These are phyloP conservation scores for Standfussiana lucernea DNA, from an alignment of 2,888 invertebrate genomes.

Conservation along the genomic window DNA sequence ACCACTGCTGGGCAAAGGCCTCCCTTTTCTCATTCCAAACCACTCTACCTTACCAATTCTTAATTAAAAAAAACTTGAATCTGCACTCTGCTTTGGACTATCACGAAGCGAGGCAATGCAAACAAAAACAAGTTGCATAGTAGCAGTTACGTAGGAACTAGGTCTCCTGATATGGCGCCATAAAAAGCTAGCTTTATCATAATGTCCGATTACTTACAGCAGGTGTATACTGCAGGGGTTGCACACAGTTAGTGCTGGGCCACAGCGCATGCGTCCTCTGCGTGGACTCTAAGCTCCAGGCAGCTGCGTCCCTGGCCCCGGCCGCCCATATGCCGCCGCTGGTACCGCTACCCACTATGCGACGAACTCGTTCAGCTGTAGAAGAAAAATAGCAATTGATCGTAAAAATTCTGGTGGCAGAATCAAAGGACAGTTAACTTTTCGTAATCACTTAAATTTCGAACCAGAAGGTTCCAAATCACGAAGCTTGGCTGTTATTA, in stretches of 20 bases:
- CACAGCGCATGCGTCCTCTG: constrained; percentile 87
- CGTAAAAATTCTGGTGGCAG: no score
- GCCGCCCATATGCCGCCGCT: constrained; percentile 77
- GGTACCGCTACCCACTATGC: constrained; percentile 77
- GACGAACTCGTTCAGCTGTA: constrained; percentile 84
- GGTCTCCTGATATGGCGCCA: not conserved
- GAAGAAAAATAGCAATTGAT: not conserved
- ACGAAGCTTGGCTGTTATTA: no score
- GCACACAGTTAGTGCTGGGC: constrained; percentile 81
- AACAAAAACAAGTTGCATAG: no score
- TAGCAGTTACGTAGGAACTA: no score
- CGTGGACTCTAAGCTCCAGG: constrained; percentile 86
- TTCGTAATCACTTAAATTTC: not conserved
- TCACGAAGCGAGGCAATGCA: no score
- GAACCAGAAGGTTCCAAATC: no score
- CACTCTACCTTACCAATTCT: no score
- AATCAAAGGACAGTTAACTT: no score
- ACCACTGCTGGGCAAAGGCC: no score
- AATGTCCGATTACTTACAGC: constrained; percentile 68
- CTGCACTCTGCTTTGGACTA: no score
- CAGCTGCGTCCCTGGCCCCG: constrained; percentile 80
- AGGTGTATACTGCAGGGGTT: constrained; percentile 82
- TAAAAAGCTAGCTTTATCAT: not conserved
- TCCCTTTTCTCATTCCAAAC: no score
- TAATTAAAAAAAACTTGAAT: no score